Percentiles rank a stretch among this genome's conserved stretches.
These are phyloP conservation scores for Oegoconia quadripuncta DNA, from an alignment of 2,888 invertebrate genomes.

Conservation along the genomic window DNA sequence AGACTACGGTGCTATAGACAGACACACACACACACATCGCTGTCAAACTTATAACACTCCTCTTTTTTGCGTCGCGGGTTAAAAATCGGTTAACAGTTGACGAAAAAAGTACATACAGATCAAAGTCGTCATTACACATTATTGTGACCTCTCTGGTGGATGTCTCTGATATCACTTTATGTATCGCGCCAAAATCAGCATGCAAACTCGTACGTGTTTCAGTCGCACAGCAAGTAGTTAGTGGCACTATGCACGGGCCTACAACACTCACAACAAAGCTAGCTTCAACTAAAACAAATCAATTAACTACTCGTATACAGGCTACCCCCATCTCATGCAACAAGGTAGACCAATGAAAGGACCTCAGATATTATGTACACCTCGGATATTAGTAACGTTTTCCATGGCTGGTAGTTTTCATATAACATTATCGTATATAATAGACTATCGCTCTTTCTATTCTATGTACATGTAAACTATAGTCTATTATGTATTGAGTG, in stretches of 20 bases:
- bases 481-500: constrained; percentile 49
- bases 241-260: constrained; percentile 48
- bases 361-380: constrained; percentile 22
- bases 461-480: constrained; percentile 6
- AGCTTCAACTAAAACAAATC: constrained; percentile 69
- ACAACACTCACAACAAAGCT: constrained; percentile 56
- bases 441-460: constrained; percentile 36
- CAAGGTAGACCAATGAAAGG: constrained; percentile 19
- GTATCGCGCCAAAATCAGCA: neutral
- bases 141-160: too few relatives aligned
- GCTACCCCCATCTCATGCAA: constrained; percentile 37
- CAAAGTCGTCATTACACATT: too few relatives aligned
- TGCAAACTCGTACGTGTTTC: neutral
- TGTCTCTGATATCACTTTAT: too few relatives aligned
- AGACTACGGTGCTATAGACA: too few relatives aligned
- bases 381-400: constrained; percentile 65
- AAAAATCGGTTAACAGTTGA: too few relatives aligned
- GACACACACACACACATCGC: too few relatives aligned
- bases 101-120: too few relatives aligned
- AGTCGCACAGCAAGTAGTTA: constrained; percentile 39
- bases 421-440: constrained; percentile 42
- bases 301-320: constrained; percentile 62
- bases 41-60: too few relatives aligned
- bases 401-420: constrained; percentile 46
- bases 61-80: too few relatives aligned